These are phyloP conservation scores for Candoia aspera DNA, from an alignment of 2,113 vertebrate species.

Conservation along the genomic window DNA sequence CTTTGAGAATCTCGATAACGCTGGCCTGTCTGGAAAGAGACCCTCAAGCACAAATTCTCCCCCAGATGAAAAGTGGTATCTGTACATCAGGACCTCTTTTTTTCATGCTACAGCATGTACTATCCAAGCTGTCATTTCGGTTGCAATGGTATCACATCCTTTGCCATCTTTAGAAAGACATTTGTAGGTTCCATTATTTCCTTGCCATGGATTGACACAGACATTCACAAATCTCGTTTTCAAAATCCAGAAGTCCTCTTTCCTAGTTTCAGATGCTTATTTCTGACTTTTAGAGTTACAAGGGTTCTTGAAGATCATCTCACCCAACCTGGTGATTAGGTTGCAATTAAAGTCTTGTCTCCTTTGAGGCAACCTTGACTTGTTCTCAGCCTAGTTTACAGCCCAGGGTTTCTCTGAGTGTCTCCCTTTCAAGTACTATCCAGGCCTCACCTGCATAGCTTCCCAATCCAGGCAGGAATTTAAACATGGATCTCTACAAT, in stretches of 20 bases:
- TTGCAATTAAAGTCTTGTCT: neutral
- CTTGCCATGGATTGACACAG: neutral
- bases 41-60: neutral
- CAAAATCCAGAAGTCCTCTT: neutral
- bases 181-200: neutral
- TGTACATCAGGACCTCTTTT: neutral
- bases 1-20: neutral
- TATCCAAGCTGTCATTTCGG: neutral
- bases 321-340: neutral
- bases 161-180: neutral
- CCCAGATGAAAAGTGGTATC: neutral
- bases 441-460: neutral
- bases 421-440: neutral
- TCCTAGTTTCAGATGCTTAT: neutral
- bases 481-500: neutral
- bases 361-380: neutral
- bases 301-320: neutral
- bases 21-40: neutral
- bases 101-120: neutral
- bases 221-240: neutral
- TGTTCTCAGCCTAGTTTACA: neutral
- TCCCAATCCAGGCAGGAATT: neutral
- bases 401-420: neutral
- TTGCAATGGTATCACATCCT: neutral
- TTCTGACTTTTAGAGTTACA: neutral